These are phyloP conservation scores for Asobara japonica DNA, from an alignment of 1,140 invertebrate genomes.

Conservation along the genomic window DNA sequence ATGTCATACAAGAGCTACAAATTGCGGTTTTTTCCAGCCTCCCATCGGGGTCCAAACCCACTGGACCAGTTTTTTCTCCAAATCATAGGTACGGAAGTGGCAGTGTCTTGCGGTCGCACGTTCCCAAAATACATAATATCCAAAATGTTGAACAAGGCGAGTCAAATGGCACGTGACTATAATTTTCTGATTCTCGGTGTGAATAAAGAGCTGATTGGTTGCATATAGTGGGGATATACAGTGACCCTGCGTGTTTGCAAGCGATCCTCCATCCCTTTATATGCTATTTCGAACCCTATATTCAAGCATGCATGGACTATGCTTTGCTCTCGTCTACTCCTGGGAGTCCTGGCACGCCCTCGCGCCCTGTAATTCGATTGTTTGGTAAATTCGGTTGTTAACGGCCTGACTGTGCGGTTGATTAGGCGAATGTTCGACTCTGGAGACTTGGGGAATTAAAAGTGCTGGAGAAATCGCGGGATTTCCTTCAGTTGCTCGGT, in stretches of 20 bases:
- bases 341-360: slow-evolving; percentile 37
- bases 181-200: slow-evolving; percentile 52
- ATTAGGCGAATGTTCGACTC: slow-evolving; percentile 47
- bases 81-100: too few relatives aligned
- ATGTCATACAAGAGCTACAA: too few relatives aligned
- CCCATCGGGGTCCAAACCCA: too few relatives aligned
- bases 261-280: slow-evolving; percentile 31
- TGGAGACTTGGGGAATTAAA: slow-evolving; percentile 4
- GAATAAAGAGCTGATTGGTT: slow-evolving; percentile 59
- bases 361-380: slow-evolving; percentile 52
- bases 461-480: neutral
- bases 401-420: slow-evolving; percentile 47
- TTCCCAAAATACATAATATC: neutral
- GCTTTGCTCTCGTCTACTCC: slow-evolving; percentile 8
- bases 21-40: too few relatives aligned
- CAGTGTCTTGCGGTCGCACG: too few relatives aligned
- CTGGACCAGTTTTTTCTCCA: too few relatives aligned
- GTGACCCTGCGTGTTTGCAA: slow-evolving; percentile 35
- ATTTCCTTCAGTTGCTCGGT: neutral
- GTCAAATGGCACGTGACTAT: slow-evolving; percentile 48
- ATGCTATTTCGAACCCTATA: slow-evolving; percentile 9
- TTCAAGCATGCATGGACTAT: neutral
- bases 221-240: slow-evolving; percentile 24
- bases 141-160: slow-evolving; percentile 1
- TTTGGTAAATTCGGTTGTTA: slow-evolving; percentile 55